Conservation (phyloP, 2,888 invertebrate species). For the Caenorhabditis angaria region DNA sequence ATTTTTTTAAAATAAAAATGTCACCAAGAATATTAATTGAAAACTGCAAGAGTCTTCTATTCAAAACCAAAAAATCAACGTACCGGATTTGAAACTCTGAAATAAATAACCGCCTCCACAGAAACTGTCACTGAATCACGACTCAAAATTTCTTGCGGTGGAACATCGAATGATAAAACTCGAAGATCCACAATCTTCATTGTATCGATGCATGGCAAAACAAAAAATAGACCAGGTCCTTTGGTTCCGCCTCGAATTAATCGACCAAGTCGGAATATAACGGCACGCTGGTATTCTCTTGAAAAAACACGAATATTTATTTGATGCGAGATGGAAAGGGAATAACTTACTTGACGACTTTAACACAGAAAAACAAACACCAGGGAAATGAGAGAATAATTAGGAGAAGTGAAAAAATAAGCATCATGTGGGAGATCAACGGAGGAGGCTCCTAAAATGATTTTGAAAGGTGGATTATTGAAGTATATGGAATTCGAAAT, state of each 20-base stretch:
- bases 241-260: conserved; percentile 81
- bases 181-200: conserved; percentile 76
- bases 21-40: too few relatives aligned
- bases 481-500: too few relatives aligned
- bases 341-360: conserved; percentile 64
- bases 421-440: conserved; percentile 63
- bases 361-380: conserved; percentile 69
- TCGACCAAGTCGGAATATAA: conserved; percentile 87
- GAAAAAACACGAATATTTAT: conserved; percentile 14
- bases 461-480: not conserved
- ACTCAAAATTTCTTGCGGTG: conserved; percentile 83
- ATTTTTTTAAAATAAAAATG: too few relatives aligned
- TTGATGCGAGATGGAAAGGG: not conserved
- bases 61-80: not conserved
- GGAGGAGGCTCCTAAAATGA: conserved; percentile 60
- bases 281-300: conserved; percentile 80
- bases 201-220: conserved; percentile 87
- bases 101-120: conserved; percentile 72
- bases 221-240: conserved; percentile 88
- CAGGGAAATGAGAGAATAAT: conserved; percentile 69
- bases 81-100: conserved; percentile 57
- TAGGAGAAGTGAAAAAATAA: conserved; percentile 61
- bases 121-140: conserved; percentile 75
- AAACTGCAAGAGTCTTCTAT: not conserved
- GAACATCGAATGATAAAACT: conserved; percentile 91